A percentile compares a stretch with the other conserved stretches of the same genome.
Evolutionary conservation across 23 tunicate genomes (phyloP).

Genomic region (Halocynthia roretzi): DNA sequence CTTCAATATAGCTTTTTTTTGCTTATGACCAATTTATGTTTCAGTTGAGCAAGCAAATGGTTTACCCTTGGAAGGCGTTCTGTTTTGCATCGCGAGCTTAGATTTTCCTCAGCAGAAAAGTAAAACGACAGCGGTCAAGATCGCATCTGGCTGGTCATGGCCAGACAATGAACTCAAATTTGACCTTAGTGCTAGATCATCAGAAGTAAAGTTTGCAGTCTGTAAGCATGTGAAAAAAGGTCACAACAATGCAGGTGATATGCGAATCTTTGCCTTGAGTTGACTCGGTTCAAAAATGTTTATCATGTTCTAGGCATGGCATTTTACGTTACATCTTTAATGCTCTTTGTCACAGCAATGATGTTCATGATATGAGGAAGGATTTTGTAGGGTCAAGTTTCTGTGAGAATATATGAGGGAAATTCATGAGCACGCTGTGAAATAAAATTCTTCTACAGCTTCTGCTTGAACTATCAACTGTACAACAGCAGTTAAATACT

Average conservation of each 20-base stretch:
- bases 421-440: too few relatives aligned
- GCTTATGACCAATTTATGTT: neutral
- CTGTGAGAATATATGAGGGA: too few relatives aligned
- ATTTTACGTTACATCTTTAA: neutral
- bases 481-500: too few relatives aligned
- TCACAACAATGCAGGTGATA: neutral
- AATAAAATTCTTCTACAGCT: too few relatives aligned
- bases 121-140: slow-evolving; percentile 1
- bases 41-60: slow-evolving; percentile 6
- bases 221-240: neutral
- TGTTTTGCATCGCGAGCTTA: slow-evolving; percentile 4
- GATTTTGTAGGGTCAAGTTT: too few relatives aligned
- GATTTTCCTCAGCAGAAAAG: slow-evolving; percentile 23
- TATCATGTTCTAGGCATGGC: neutral
- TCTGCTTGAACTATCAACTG: too few relatives aligned
- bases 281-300: neutral
- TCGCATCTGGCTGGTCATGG: slow-evolving; percentile 5
- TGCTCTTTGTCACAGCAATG: too few relatives aligned
- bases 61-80: slow-evolving; percentile 2
- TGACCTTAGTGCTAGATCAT: slow-evolving; percentile 67
- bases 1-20: neutral
- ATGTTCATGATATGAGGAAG: too few relatives aligned
- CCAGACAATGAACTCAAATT: slow-evolving; percentile 21
- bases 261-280: neutral
- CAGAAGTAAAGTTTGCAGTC: slow-evolving; percentile 29